Evolutionary conservation across 1,140 invertebrate genomes (phyloP), one percentile per base, ranked within the genome.

Genomic region (Drosophila tropicalis): DNA sequence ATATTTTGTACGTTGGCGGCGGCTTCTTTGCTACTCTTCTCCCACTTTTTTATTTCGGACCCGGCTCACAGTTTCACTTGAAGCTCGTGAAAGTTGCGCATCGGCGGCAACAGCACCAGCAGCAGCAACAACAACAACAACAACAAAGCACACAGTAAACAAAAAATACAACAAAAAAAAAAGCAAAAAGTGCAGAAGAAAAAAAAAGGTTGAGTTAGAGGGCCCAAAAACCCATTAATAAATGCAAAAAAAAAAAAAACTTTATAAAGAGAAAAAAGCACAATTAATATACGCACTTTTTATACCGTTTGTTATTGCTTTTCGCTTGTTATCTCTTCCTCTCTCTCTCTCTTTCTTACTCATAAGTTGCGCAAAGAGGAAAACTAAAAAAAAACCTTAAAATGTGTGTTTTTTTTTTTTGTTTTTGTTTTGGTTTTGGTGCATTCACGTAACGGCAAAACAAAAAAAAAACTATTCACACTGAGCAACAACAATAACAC

Each of bases 41-140:
- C 67, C 71, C 72, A 32, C 76, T 80, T 79, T 66, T 63, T 77
- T 58, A 47, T 67, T 54, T 80, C 56, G 70, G 74, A 72, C 83
- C 72, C 82, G 67, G 58, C 76, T 83, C 56, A 89, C 84, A 78
- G 79, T 87, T 87, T 87, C 83, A 87, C 83, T 87, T 67, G 84
- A 80, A 76, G 76, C 84, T 84, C 83, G 83, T 87, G 83, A 87
- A 87, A 87, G 83, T 87, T 87, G 80, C 70, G 80, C 84, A 81
- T 87, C 62, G 63, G 72, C 64, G 66, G 62, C 69, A 64, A 56
- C 67, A 61, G 63, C 55, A 67, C 41, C 32, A 60, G 25, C 41
- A 61, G 22, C 67, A 54, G 47, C 32, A 19, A 22, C 51, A 47
- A 63, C 36, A 44, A 51, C 40, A n/a, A n/a, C n/a, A n/a, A n/a